Evolutionary conservation across 2,113 vertebrate genomes (phyloP).

Genomic region (Bostrychus sinensis): DNA sequence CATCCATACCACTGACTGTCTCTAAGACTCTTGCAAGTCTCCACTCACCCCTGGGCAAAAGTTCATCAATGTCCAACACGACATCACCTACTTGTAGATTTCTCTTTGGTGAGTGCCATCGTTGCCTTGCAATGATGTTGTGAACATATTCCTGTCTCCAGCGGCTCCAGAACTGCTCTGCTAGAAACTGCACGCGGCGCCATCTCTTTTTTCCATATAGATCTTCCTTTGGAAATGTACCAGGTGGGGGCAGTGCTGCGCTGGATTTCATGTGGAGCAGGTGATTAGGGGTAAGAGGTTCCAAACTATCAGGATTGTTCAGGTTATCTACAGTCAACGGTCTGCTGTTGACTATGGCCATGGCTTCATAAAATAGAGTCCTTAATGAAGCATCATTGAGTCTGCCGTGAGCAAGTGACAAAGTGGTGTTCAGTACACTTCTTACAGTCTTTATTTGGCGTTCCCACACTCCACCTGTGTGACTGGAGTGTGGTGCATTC

Average conservation of each 20-base stretch:
- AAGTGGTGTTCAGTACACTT: too few relatives aligned
- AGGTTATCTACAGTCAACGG: slow-evolving; percentile 2
- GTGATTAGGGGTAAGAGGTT: slow-evolving; percentile 10
- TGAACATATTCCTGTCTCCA: neutral
- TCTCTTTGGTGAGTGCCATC: neutral
- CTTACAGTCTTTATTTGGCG: too few relatives aligned
- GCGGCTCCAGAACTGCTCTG: neutral
- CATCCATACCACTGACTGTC: too few relatives aligned
- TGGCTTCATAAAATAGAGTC: neutral
- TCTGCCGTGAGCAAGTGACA: too few relatives aligned
- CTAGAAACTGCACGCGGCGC: neutral
- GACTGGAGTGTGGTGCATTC: neutral
- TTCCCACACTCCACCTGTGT: neutral
- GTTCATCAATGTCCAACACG: too few relatives aligned
- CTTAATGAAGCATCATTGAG: too few relatives aligned
- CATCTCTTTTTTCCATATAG: neutral
- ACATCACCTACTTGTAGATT: neutral
- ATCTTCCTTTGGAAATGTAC: neutral
- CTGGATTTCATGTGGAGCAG: slow-evolving; percentile 8
- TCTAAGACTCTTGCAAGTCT: too few relatives aligned
- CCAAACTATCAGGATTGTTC: neutral
- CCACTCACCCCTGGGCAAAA: too few relatives aligned
- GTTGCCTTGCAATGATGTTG: neutral
- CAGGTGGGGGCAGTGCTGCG: neutral
- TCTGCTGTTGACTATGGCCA: slow-evolving; percentile 2